phyloP scores from a whole-genome alignment of 2,888 invertebrate genomes.

The Lampropteryx suffumata region DNA sequence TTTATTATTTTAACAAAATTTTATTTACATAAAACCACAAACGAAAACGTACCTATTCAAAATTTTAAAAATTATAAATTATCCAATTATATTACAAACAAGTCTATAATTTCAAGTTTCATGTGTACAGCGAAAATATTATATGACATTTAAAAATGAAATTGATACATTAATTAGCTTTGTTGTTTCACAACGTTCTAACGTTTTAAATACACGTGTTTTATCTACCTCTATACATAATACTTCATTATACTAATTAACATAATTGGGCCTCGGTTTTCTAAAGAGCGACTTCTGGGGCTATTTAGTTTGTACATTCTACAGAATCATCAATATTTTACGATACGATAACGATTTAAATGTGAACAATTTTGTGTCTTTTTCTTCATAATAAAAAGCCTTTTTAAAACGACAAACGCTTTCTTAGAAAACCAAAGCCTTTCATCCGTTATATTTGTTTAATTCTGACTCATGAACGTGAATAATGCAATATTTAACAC shows the following conservation, averaged over 20 bases:
- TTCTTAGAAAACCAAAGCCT: not conserved
- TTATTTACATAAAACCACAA: slow-evolving; percentile 28
- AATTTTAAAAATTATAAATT: slow-evolving; percentile 16
- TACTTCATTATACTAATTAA: slow-evolving; percentile 8
- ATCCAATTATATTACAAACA: slow-evolving; percentile 4
- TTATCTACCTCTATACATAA: slow-evolving; percentile 20
- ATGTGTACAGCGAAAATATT: slow-evolving; percentile 5
- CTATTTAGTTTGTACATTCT: too few species aligned
- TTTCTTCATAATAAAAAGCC: too few species aligned
- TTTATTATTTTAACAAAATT: slow-evolving; percentile 34
- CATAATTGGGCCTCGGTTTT: not conserved
- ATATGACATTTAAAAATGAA: not conserved
- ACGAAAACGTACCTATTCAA: slow-evolving; percentile 26
- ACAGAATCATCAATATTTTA: too few species aligned
- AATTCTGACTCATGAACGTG: too few species aligned
- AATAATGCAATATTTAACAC: too few species aligned
- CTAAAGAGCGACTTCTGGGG: not conserved
- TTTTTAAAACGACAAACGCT: too few species aligned
- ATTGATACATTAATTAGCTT: slow-evolving; percentile 12
- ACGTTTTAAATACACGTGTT: slow-evolving; percentile 12
- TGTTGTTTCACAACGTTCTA: slow-evolving; percentile 31
- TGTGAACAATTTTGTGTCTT: too few species aligned
- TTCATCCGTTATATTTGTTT: too few species aligned
- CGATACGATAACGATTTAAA: too few species aligned
- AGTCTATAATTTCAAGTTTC: slow-evolving; percentile 7